phyloP scores from a whole-genome alignment of 2,797 vertebrate genomes.

The Lagorchestes hirsutus region DNA sequence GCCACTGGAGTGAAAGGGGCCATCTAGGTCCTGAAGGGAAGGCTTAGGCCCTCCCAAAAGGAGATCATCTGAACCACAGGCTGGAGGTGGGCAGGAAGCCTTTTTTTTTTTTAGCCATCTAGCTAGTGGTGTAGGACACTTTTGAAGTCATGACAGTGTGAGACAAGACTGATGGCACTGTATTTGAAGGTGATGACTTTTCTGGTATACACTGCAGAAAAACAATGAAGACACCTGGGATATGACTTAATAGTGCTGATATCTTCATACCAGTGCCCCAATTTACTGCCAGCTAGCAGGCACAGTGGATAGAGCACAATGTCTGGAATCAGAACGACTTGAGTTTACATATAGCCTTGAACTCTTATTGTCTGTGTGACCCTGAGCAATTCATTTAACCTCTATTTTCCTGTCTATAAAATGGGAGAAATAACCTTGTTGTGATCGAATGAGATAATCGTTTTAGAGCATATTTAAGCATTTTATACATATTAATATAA shows the following conservation, averaged over 20 bases:
- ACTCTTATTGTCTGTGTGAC: no score
- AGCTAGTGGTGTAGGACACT: not conserved
- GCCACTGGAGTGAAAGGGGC: not conserved
- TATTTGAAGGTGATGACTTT: conserved; percentile 81
- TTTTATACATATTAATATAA: no score
- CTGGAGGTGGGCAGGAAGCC: not conserved
- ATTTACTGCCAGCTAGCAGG: conserved; percentile 46
- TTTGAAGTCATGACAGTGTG: not conserved
- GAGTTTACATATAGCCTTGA: no score
- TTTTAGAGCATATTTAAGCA: no score
- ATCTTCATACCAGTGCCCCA: conserved; percentile 83
- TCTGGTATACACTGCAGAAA: conserved; percentile 83
- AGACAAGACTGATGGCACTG: conserved; percentile 79
- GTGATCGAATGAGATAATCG: no score
- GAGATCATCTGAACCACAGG: not conserved
- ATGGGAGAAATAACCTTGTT: no score
- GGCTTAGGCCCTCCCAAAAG: no score
- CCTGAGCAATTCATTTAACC: no score
- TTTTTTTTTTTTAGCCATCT: not conserved
- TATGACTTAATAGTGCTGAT: conserved; percentile 70
- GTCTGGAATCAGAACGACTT: no score
- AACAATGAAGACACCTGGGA: conserved; percentile 82
- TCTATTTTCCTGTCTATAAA: no score
- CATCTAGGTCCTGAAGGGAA: not conserved
- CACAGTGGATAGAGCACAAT: no score